Percentiles rank a stretch among this genome's conserved stretches.
Evolutionary conservation across 2,888 invertebrate genomes (phyloP).

Genomic region (Nasonovia ribisnigri): DNA sequence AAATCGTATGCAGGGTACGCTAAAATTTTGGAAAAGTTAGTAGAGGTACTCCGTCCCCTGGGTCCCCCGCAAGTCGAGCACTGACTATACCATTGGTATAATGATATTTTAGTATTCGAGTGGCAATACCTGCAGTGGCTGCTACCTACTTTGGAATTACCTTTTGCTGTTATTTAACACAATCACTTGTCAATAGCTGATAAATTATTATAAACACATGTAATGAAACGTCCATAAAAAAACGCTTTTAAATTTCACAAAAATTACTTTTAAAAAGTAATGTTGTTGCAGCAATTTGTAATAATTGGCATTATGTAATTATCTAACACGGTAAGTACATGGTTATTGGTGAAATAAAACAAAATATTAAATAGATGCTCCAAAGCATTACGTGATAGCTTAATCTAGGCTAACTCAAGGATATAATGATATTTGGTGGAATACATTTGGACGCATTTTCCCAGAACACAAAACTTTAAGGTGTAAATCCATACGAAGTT

Average conservation of each 20-base stretch:
- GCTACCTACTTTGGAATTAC: not conserved
- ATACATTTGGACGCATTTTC: not conserved
- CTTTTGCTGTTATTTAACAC: not conserved
- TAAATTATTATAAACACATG: not conserved
- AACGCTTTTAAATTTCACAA: not conserved
- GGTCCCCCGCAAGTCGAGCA: too few relatives aligned
- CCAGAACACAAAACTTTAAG: not conserved
- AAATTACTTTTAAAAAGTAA: conserved; percentile 11
- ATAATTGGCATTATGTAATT: not conserved
- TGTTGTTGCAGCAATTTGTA: not conserved
- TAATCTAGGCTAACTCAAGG: not conserved
- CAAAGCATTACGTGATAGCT: not conserved
- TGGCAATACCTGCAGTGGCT: not conserved
- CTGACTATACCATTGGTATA: not conserved
- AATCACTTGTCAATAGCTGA: not conserved
- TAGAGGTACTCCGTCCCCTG: too few relatives aligned
- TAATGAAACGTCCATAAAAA: not conserved
- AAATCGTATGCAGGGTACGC: too few relatives aligned
- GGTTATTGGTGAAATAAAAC: not conserved
- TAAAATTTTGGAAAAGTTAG: too few relatives aligned
- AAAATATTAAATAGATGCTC: not conserved
- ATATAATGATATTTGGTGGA: not conserved
- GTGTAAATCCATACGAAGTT: not conserved
- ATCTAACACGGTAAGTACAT: not conserved
- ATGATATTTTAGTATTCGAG: not conserved